These are phyloP conservation scores for Phania funesta DNA, from an alignment of 2,888 invertebrate species.

Conservation along the genomic window DNA sequence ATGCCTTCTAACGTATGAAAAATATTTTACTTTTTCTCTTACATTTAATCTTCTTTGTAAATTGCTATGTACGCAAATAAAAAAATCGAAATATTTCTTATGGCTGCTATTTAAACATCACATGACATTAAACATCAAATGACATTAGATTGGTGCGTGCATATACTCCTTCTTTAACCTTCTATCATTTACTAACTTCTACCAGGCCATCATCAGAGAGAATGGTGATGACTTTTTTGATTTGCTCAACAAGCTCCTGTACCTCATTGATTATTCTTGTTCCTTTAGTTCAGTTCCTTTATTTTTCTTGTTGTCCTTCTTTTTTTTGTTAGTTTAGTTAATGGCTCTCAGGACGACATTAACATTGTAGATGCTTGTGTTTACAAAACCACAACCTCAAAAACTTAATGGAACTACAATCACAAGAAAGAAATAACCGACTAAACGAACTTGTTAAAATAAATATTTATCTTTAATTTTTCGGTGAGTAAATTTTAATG, in stretches of 20 bases:
- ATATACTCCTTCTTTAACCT: neutral
- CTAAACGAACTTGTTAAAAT: slow-evolving; percentile 30
- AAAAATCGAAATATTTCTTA: neutral
- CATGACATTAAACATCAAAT: neutral
- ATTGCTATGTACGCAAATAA: neutral
- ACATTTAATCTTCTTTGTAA: too few relatives aligned
- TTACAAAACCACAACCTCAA: neutral
- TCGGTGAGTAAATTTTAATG: slow-evolving; percentile 12
- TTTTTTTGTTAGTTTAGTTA: slow-evolving; percentile 45
- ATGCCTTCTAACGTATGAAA: too few relatives aligned
- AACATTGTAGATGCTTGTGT: slow-evolving; percentile 48
- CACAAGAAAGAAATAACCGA: neutral
- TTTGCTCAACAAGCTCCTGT: slow-evolving; percentile 8
- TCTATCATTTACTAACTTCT: slow-evolving; percentile 24
- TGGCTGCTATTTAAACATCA: slow-evolving; percentile 5
- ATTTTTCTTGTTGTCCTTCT: neutral
- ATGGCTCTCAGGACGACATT: slow-evolving; percentile 65
- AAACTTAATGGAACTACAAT: neutral
- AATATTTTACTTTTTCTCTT: too few relatives aligned
- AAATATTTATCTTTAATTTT: slow-evolving; percentile 51
- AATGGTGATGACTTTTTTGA: slow-evolving; percentile 21
- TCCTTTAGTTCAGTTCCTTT: neutral
- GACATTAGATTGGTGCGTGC: neutral
- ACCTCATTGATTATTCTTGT: slow-evolving; percentile 43
- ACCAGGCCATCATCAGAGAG: neutral